Evolutionary conservation across 2,113 vertebrate genomes (phyloP).

Genomic region (Colossoma macropomum): DNA sequence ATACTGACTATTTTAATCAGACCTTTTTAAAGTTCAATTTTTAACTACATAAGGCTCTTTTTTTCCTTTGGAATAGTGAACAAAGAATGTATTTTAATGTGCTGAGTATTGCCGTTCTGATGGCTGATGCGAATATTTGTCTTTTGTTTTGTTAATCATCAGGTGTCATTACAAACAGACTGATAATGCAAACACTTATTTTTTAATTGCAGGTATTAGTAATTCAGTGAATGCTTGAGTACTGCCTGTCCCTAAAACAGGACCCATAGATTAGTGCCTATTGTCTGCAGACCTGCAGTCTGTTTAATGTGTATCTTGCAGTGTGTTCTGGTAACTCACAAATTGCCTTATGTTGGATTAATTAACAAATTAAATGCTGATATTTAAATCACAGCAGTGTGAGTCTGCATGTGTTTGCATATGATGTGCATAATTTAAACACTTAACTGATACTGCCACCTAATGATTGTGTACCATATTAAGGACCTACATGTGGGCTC

Average conservation of each 20-base stretch:
- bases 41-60: not conserved
- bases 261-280: constrained; percentile 22
- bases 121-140: constrained; percentile 1
- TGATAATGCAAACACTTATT: not conserved
- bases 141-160: not conserved
- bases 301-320: constrained; percentile 9
- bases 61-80: not conserved
- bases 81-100: not conserved
- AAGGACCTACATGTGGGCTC: no score
- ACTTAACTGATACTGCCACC: not conserved
- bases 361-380: constrained; percentile 16
- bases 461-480: not conserved
- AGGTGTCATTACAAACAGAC: constrained; percentile 2
- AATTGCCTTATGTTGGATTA: constrained; percentile 25
- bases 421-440: not conserved
- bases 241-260: no score
- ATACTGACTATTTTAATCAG: not conserved
- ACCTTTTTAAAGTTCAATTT: not conserved
- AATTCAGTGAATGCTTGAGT: not conserved
- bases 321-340: constrained; percentile 15
- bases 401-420: not conserved
- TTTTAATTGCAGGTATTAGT: not conserved
- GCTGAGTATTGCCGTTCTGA: not conserved
- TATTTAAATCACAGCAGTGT: constrained; percentile 3
- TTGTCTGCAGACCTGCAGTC: not conserved